A percentile compares a stretch with the other conserved stretches of the same genome.
Evolutionary conservation across 2,113 vertebrate genomes (phyloP).

Genomic region (Chauna torquata): DNA sequence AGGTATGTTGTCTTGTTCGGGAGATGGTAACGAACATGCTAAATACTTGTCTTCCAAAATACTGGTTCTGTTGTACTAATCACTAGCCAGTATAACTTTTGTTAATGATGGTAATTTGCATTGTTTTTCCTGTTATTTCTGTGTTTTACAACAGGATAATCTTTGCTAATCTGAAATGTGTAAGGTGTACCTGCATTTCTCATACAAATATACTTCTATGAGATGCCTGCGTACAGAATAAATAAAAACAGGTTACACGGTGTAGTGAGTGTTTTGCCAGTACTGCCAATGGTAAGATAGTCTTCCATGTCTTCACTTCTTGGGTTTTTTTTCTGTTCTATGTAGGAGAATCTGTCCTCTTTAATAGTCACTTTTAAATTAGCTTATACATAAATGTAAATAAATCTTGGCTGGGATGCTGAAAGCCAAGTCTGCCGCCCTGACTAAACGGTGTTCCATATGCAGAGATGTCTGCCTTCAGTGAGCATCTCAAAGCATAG

Average conservation of each 20-base stretch:
- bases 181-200: rapidly evolving
- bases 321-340: neutral
- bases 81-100: neutral
- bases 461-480: neutral
- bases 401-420: neutral
- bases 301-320: neutral
- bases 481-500: neutral
- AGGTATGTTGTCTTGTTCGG: neutral
- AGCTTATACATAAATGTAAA: neutral
- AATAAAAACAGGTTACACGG: neutral
- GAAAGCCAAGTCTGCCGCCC: neutral
- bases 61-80: neutral
- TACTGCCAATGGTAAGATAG: neutral
- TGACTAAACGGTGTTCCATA: neutral
- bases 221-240: rapidly evolving
- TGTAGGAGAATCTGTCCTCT: neutral
- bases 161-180: neutral
- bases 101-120: neutral
- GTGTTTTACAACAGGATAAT: neutral
- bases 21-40: neutral
- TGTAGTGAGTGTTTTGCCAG: neutral
- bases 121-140: neutral
- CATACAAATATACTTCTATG: rapidly evolving
- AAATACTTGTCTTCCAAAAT: neutral
- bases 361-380: neutral